Percentiles rank a stretch among this genome's conserved stretches.
Conservation (phyloP, 2,797 vertebrate genomes). For the Manis crassicaudata region DNA sequence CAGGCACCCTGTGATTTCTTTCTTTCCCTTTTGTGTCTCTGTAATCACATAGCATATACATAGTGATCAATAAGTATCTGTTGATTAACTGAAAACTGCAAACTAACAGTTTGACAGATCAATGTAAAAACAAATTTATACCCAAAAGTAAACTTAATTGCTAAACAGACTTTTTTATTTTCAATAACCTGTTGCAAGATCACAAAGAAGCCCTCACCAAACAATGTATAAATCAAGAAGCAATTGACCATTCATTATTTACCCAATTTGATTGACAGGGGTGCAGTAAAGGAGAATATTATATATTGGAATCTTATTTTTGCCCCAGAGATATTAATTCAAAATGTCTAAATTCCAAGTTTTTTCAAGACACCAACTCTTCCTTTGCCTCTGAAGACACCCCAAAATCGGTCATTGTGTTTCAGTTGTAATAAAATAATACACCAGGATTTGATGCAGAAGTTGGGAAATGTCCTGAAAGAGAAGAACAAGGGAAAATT, state of each 20-base stretch:
- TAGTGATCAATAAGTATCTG: background rate
- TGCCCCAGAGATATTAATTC: background rate
- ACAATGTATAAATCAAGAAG: background rate
- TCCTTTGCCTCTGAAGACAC: background rate
- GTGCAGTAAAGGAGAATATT: background rate
- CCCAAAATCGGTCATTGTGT: background rate
- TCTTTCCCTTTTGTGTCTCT: background rate
- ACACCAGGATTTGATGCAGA: background rate
- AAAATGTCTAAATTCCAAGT: background rate
- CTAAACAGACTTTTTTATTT: background rate
- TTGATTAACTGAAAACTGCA: background rate
- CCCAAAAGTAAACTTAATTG: background rate
- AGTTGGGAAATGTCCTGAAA: background rate
- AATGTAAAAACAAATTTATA: constrained; percentile 17
- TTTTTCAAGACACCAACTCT: background rate
- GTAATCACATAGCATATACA: background rate
- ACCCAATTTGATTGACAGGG: background rate
- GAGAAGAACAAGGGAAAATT: background rate
- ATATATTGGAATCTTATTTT: background rate
- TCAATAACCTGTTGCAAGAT: background rate
- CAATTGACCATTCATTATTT: background rate
- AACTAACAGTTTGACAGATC: background rate
- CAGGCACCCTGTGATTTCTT: background rate
- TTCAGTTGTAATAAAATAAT: background rate
- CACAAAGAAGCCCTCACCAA: background rate